These are phyloP conservation scores for Piscicola geometra DNA, from an alignment of 2,888 invertebrate species.

Conservation along the genomic window DNA sequence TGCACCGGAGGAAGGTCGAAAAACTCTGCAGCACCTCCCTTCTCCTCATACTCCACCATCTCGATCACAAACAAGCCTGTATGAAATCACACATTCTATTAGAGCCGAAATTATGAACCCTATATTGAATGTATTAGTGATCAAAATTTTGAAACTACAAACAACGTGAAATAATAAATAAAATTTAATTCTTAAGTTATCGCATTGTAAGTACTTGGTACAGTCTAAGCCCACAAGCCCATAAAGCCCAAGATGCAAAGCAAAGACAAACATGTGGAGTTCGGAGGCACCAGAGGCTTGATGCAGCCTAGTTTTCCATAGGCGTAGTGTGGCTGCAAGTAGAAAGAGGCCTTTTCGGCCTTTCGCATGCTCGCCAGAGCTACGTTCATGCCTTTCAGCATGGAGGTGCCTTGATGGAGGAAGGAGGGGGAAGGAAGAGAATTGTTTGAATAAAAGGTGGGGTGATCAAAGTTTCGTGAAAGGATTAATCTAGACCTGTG, in stretches of 20 bases:
- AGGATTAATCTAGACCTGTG: too few species aligned
- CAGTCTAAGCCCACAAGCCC: too few species aligned
- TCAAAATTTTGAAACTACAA: neutral
- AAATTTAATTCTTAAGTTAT: too few species aligned
- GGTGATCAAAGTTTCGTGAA: neutral
- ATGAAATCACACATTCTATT: neutral
- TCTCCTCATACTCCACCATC: slow-evolving; percentile 63
- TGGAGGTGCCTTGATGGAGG: slow-evolving; percentile 8
- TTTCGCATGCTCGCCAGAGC: slow-evolving; percentile 29
- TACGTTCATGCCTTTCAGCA: slow-evolving; percentile 1
- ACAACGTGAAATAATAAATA: neutral
- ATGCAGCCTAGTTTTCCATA: slow-evolving; percentile 19
- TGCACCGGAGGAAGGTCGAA: slow-evolving; percentile 55
- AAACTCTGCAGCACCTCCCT: slow-evolving; percentile 58
- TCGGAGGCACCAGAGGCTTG: slow-evolving; percentile 10
- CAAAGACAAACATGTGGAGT: slow-evolving; percentile 18
- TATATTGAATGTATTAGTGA: neutral
- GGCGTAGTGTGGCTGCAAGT: slow-evolving; percentile 26
- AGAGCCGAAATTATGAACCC: neutral
- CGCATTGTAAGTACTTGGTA: too few species aligned
- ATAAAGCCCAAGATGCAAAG: too few species aligned
- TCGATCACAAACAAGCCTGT: slow-evolving; percentile 31
- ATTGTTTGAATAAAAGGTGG: neutral
- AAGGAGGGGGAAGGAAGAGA: neutral
- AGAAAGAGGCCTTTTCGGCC: slow-evolving; percentile 27